Base-by-base conservation (phyloP, 2,888 invertebrate genomes). In the Nephrocerus scutellatus region DNA sequence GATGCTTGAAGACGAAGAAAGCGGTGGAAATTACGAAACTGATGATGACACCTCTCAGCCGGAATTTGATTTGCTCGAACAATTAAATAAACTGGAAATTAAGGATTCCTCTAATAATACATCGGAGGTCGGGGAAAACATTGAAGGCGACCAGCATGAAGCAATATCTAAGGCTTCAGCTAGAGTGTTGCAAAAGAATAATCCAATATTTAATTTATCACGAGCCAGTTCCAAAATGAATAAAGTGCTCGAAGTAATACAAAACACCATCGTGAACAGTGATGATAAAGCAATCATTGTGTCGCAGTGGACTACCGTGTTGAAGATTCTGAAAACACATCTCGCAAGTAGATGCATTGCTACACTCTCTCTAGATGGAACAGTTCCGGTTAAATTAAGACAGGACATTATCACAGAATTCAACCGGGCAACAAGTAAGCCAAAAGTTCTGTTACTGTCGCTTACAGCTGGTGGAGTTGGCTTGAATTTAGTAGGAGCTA, bases 381-480 rank as follows among this genome's bases (percentile, higher is more conserved):
- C 53, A 36, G 79, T 93, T 41, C 74, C 82, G 0, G 80, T 89
- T 2, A 72, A 79, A 44, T 76, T 80, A 50, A 72, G 93, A 4
- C 77, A 79, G 53, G 74, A 74, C 32, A 75, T 82, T 49, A 79
- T 91, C 1, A 72, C 76, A 21, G 71, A 74, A 26, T 79, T 92
- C 64, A 92, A 92, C 62, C 70, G 75, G 44, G 71, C 74, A 2
- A 60, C 60, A 0, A 68, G 68, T 13, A 72, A 75, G 8, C 73
- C 78, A 28, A 72, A 73, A 67, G 72, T 86, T 43, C 71, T 96
- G 66, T 69, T 97, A 26, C 72, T 97, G 0, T 95, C 95, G 0
- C 71, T 96, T 19, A 84, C 85, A 42, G 93, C 96, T 26, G 96
- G 95, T 30, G 96, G 95, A 18, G 92, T 93, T 12, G 96, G 96